Evolutionary conservation across 2,113 vertebrate genomes (phyloP), one percentile per base, ranked within the genome.

Genomic region (Pterocles gutturalis): DNA sequence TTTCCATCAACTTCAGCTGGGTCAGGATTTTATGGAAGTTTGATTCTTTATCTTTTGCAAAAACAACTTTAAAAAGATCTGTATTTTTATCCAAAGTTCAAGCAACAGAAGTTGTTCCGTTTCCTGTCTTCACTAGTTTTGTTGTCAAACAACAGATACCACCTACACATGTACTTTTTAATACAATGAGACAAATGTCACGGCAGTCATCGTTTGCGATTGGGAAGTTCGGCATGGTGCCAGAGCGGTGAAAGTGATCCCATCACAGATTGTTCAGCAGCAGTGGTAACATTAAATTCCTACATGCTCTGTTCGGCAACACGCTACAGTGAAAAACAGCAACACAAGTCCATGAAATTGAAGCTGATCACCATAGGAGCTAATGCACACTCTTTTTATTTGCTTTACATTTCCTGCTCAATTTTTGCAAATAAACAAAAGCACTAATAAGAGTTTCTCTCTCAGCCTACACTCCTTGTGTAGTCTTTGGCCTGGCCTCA

Each of bases 91-190:
- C 38, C 11, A 5, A 75, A 86, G 83, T 79, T 93, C 64, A 81
- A 79, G 72, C 31, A 96, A 90, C 92, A 97, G 88, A 82, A 95
- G 73, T 89, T 87, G 80, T 79, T 92, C 77, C 4, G 66, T 92
- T 96, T 96, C 94, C 95, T 70, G 95, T 71, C 92, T 93, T 96
- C 77, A 76, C 95, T 70, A 96, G 83, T 87, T 93, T 79, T 96
- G 91, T 85, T 97, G 87, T 96, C 89, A 95, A 89, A 97, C 94
- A 95, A 92, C 80, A 95, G 93, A 84, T 49, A 91, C 91, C 89
- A 92, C 94, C 92, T 92, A 91, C 91, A 90, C 77, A 49, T 29
- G 53, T 97, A 89, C 91, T 95, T 89, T 89, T 79, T 75, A 75
- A 92, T 92, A 97, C 77, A 95, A 62, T 90, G 90, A 94, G 61